phyloP scores from a whole-genome alignment of 2,113 vertebrate genomes.

The Tragulus kanchil region DNA sequence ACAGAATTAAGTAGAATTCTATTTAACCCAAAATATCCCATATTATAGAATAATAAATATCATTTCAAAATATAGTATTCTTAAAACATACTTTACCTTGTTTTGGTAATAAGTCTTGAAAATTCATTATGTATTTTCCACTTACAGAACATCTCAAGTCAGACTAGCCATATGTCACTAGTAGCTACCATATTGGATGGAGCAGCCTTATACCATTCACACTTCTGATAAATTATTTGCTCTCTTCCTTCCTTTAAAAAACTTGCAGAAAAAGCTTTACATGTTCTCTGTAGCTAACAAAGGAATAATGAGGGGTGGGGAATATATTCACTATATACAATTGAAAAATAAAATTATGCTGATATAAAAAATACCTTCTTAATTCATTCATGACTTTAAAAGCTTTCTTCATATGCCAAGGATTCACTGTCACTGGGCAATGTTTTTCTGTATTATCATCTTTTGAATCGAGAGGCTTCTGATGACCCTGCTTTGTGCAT shows the following conservation, averaged over 20 bases:
- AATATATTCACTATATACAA: background rate
- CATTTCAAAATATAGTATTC: constrained; percentile 8
- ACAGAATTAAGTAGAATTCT: constrained; percentile 1
- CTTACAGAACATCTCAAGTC: background rate
- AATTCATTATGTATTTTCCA: background rate
- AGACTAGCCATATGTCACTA: background rate
- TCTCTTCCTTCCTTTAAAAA: constrained; percentile 36
- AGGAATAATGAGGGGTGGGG: background rate
- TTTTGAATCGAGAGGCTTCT: constrained; percentile 93
- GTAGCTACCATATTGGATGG: background rate
- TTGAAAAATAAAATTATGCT: constrained; percentile 20
- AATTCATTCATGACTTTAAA: constrained; percentile 98
- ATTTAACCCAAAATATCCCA: constrained; percentile 28
- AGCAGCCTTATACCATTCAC: background rate
- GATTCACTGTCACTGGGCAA: constrained; percentile 95
- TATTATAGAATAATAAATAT: background rate
- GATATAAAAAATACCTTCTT: constrained; percentile 91
- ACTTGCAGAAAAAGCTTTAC: constrained; percentile 9
- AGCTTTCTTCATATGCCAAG: constrained; percentile 97
- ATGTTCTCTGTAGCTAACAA: background rate
- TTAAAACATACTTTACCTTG: background rate
- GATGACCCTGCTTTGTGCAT: constrained; percentile 93
- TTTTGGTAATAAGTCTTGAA: background rate
- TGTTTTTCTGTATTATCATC: constrained; percentile 94
- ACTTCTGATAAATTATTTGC: background rate